Conservation (phyloP, 2,888 invertebrate genomes). For the Torymus aiolomorphi region DNA sequence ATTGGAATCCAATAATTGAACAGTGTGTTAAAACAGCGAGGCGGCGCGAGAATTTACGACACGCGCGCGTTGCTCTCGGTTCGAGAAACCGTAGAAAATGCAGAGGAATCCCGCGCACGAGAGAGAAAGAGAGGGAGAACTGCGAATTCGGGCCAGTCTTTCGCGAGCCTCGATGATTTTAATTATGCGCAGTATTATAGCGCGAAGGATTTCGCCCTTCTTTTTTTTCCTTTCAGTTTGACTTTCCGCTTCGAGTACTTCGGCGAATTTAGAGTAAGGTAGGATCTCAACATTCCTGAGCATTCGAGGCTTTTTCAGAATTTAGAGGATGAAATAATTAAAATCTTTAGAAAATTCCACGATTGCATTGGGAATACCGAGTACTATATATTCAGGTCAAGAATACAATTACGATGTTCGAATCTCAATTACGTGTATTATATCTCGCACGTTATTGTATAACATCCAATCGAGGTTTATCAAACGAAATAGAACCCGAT, state of each 20-base stretch:
- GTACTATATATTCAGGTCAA: no score
- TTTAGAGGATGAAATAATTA: constrained; percentile 3
- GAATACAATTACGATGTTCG: no score
- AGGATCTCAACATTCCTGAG: not conserved
- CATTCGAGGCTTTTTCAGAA: not conserved
- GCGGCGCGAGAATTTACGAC: constrained; percentile 37
- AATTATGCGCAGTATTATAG: constrained; percentile 21
- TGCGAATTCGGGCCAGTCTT: not conserved
- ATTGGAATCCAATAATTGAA: constrained; percentile 57
- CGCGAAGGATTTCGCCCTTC: not conserved
- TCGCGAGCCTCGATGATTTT: constrained; percentile 1
- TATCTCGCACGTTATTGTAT: no score
- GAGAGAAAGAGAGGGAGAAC: not conserved
- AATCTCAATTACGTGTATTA: no score
- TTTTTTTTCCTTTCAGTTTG: constrained; percentile 3
- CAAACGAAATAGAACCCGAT: no score
- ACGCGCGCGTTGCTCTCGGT: not conserved
- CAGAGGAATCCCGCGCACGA: not conserved
- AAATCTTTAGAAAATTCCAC: constrained; percentile 11
- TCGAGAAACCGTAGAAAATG: not conserved
- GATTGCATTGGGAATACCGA: constrained; percentile 3
- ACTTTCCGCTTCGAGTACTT: constrained; percentile 11
- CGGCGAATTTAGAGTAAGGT: constrained; percentile 9
- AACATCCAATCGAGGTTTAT: no score
- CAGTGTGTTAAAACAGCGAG: constrained; percentile 49